Evolutionary conservation across 2,888 invertebrate species (phyloP).

Genomic region (Dioctria linearis): DNA sequence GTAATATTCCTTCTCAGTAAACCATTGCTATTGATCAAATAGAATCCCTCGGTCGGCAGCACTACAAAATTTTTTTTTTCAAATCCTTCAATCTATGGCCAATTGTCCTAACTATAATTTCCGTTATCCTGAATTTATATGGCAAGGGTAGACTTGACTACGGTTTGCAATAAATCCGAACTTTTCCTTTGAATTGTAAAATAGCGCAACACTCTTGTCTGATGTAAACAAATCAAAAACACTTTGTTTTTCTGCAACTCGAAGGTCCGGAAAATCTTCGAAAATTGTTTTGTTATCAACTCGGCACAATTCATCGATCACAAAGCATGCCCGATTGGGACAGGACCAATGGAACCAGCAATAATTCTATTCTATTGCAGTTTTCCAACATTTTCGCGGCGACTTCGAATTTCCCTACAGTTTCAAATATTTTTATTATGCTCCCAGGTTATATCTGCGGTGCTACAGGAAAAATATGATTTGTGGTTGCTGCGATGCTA

Average conservation of each 20-base stretch:
- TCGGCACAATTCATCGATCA: slow-evolving; percentile 45
- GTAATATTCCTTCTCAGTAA: too few relatives aligned
- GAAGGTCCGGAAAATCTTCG: slow-evolving; percentile 26
- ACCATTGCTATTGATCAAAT: too few relatives aligned
- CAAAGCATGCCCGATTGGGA: slow-evolving; percentile 8
- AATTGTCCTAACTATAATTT: not conserved
- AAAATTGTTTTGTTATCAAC: slow-evolving; percentile 42
- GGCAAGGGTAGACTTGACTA: not conserved
- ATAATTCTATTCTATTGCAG: slow-evolving; percentile 39
- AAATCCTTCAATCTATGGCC: not conserved
- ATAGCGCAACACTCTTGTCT: slow-evolving; percentile 14
- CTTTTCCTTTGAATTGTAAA: slow-evolving; percentile 24
- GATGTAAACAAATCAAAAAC: slow-evolving; percentile 44
- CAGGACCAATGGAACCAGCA: slow-evolving; percentile 7
- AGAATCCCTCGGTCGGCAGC: not conserved
- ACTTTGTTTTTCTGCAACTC: not conserved
- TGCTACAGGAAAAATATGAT: slow-evolving; percentile 20
- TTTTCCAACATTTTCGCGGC: slow-evolving; percentile 16
- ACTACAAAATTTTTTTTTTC: not conserved
- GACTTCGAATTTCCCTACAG: not conserved
- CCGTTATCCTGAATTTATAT: not conserved
- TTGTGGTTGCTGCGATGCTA: slow-evolving; percentile 14
- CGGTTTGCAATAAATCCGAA: slow-evolving; percentile 27
- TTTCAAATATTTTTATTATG: slow-evolving; percentile 5
- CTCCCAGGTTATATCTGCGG: slow-evolving; percentile 4